These are phyloP conservation scores for Haliclona indistincta DNA, from an alignment of 37 sponge, comb jelly and placozoan species.

Conservation along the genomic window DNA sequence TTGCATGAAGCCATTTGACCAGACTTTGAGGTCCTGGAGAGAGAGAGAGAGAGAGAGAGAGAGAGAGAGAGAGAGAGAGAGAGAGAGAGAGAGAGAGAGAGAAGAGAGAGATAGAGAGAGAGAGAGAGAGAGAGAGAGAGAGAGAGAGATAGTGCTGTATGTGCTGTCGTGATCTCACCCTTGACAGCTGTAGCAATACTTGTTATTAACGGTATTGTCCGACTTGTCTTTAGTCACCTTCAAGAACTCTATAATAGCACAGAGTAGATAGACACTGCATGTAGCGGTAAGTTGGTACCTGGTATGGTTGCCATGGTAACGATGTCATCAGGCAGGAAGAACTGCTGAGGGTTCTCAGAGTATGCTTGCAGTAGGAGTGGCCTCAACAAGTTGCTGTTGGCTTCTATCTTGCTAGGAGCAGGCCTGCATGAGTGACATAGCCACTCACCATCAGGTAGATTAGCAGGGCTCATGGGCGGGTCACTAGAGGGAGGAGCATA, in stretches of 20 bases:
- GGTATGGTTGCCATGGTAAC: conserved; percentile 31
- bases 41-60: conserved; percentile 19
- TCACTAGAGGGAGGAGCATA: conserved; percentile 56
- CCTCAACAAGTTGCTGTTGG: conserved; percentile 22
- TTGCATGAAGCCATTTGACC: conserved; percentile 67
- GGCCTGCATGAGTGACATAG: conserved; percentile 75
- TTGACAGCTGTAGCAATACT: conserved; percentile 49
- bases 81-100: conserved; percentile 15
- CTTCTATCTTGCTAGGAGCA: neutral
- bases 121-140: neutral
- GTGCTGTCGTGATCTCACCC: conserved; percentile 14
- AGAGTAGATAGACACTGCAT: no score
- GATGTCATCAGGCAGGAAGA: conserved; percentile 45
- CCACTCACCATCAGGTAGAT: conserved; percentile 94
- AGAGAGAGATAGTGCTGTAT: neutral
- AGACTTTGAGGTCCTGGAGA: conserved; percentile 29
- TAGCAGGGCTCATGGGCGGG: conserved; percentile 84
- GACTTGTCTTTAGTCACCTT: no score
- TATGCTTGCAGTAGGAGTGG: conserved; percentile 37
- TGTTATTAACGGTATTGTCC: no score
- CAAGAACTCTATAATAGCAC: no score
- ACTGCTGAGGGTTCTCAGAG: conserved; percentile 40
- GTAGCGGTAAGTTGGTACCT: no score
- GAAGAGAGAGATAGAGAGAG: conserved; percentile 4
- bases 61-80: conserved; percentile 24